Conservation (phyloP, 2,113 vertebrate genomes). For the Barbus barbus region DNA sequence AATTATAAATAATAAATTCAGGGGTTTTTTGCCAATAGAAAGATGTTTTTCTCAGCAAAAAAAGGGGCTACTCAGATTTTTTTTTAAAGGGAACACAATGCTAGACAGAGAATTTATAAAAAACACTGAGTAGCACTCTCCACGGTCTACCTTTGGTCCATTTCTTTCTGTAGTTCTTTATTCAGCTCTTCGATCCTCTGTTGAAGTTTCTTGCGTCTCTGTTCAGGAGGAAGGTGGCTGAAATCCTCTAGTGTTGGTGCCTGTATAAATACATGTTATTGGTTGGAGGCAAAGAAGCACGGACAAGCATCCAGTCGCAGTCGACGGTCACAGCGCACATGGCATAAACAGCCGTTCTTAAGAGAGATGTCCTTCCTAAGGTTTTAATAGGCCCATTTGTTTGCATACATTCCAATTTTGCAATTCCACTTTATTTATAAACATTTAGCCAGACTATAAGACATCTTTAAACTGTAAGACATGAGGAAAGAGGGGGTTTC, state of each 20-base stretch:
- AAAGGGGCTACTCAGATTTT: too few relatives aligned
- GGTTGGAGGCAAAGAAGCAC: conserved; percentile 38
- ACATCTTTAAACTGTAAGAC: conserved; percentile 4
- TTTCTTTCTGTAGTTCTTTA: conserved; percentile 94
- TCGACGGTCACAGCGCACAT: not conserved
- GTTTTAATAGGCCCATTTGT: conserved; percentile 2
- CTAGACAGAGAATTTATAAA: too few relatives aligned
- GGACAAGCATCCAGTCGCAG: conserved; percentile 18
- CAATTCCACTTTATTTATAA: not conserved
- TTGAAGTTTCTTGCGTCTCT: conserved; percentile 94
- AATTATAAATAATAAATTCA: too few relatives aligned
- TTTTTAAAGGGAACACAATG: too few relatives aligned
- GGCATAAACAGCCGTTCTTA: not conserved
- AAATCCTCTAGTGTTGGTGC: conserved; percentile 92
- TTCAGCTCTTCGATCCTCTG: conserved; percentile 94
- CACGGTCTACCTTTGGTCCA: conserved; percentile 86
- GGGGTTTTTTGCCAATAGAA: too few relatives aligned
- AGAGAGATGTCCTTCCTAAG: conserved; percentile 47
- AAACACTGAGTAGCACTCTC: not conserved
- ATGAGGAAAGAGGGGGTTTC: not conserved
- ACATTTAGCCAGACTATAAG: conserved; percentile 12
- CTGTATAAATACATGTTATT: conserved; percentile 71
- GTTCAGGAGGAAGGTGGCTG: conserved; percentile 96
- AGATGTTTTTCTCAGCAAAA: too few relatives aligned
- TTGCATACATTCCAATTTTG: not conserved